Percentiles rank a stretch among this genome's conserved stretches.
These are phyloP conservation scores for Tetramorium parvispinum DNA, from an alignment of 1,140 invertebrate genomes.

Conservation along the genomic window DNA sequence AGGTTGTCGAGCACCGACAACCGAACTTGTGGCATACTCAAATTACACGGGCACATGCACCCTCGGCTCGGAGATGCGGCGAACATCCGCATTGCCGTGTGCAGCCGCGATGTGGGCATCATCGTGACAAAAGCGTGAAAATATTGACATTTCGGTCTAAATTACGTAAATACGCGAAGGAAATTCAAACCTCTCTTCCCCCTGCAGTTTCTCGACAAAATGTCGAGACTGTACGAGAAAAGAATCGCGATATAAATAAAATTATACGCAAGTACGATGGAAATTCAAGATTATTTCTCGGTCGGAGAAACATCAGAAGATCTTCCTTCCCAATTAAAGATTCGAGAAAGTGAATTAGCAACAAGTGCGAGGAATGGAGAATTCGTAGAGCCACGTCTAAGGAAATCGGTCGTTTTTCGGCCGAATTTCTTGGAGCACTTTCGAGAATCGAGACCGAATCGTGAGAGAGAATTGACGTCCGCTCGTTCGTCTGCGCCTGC, in stretches of 20 bases:
- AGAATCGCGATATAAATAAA: conserved; percentile 32
- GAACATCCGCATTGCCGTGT: conserved; percentile 56
- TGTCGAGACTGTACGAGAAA: conserved; percentile 19
- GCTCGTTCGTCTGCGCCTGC: neutral
- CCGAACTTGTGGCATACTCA: conserved; percentile 24
- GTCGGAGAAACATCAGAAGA: neutral
- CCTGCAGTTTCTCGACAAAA: conserved; percentile 49
- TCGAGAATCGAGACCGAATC: neutral
- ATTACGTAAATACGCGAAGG: neutral
- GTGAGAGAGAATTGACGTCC: neutral
- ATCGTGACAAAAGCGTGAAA: neutral
- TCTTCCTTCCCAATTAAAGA: neutral
- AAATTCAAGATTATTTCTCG: neutral
- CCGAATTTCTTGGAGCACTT: neutral
- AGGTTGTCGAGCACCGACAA: conserved; percentile 26
- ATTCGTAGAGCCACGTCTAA: neutral
- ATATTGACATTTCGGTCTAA: neutral
- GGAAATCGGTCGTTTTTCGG: neutral
- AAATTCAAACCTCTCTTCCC: neutral
- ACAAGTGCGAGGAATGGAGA: conserved; percentile 1
- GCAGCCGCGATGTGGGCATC: neutral
- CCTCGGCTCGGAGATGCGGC: neutral
- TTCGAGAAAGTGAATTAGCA: conserved; percentile 10
- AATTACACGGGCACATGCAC: conserved; percentile 51
- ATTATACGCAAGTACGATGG: conserved; percentile 1